A percentile compares a stretch with the other conserved stretches of the same genome.
Evolutionary conservation across 2,113 vertebrate species (phyloP).

Genomic region (Protobothrops flavoviridis): DNA sequence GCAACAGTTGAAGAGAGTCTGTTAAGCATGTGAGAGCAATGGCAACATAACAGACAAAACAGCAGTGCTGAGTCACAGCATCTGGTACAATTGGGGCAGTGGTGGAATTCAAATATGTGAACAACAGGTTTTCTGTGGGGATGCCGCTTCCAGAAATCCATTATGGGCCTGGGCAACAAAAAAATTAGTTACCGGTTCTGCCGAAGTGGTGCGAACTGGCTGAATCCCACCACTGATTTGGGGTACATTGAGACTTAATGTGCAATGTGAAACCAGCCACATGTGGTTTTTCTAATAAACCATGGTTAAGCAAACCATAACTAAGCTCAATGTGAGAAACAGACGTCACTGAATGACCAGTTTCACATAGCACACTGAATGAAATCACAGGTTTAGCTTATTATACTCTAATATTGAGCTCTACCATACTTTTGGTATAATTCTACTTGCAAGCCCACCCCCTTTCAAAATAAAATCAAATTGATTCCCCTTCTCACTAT

Average conservation of each 20-base stretch:
- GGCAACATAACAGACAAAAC: background rate
- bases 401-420: rapidly evolving
- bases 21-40: background rate
- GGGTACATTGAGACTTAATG: background rate
- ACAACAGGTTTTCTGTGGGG: too few species aligned
- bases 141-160: too few species aligned
- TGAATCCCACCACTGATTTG: background rate
- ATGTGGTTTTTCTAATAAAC: background rate
- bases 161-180: too few species aligned
- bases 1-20: background rate
- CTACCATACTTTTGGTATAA: background rate
- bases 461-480: background rate
- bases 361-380: background rate
- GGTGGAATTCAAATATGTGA: too few species aligned
- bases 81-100: background rate
- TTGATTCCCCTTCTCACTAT: background rate
- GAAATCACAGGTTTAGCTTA: background rate
- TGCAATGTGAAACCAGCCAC: background rate
- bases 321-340: background rate
- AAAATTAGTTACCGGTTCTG: too few species aligned
- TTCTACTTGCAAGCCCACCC: background rate
- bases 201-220: too few species aligned
- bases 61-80: background rate
- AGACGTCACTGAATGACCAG: background rate
- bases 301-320: background rate